These are phyloP conservation scores for Lateolabrax maculatus DNA, from an alignment of 2,797 vertebrate species.

Conservation along the genomic window DNA sequence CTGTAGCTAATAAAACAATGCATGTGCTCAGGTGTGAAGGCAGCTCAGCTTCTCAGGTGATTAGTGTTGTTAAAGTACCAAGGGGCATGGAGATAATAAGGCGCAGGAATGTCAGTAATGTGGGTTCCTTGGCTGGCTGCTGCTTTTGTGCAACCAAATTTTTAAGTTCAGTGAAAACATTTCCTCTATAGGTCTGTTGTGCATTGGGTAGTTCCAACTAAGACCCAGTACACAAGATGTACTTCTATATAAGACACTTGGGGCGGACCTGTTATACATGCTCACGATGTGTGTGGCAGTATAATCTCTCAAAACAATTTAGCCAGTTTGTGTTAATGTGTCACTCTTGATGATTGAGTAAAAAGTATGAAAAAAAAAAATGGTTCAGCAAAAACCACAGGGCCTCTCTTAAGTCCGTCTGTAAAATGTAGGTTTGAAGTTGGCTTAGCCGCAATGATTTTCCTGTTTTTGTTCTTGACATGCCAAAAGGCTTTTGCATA, in stretches of 20 bases:
- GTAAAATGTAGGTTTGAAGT: background rate
- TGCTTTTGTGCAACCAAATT: conserved; percentile 29
- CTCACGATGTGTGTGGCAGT: background rate
- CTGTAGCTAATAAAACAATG: conserved; percentile 8
- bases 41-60: conserved; percentile 64
- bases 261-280: background rate
- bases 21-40: conserved; percentile 66
- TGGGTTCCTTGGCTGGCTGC: conserved; percentile 43
- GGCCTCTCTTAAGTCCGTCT: background rate
- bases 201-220: background rate
- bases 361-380: too few relatives aligned
- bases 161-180: conserved; percentile 24
- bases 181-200: background rate
- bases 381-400: background rate
- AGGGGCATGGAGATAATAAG: conserved; percentile 74
- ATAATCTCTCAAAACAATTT: background rate
- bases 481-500: background rate
- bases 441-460: background rate
- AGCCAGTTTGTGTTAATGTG: background rate
- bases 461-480: background rate
- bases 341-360: background rate
- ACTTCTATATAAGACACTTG: background rate
- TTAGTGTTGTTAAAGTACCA: conserved; percentile 71
- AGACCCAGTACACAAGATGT: background rate
- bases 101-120: conserved; percentile 77